A percentile compares a stretch with the other conserved stretches of the same genome.
These are phyloP conservation scores for Megalops atlanticus DNA, from an alignment of 2,113 vertebrate genomes.

Conservation along the genomic window DNA sequence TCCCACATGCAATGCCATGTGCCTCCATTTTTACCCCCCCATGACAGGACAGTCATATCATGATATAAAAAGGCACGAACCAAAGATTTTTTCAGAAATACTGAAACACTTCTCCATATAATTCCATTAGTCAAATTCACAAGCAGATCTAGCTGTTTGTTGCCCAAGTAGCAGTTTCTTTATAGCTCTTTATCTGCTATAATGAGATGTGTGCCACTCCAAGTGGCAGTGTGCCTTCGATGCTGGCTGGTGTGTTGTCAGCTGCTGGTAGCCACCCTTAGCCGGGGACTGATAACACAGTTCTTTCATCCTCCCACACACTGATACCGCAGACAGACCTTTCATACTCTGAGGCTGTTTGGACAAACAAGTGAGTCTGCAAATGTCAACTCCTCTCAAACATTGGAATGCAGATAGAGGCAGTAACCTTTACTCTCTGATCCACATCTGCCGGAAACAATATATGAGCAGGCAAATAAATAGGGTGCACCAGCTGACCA, in stretches of 20 bases:
- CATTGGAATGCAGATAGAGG: neutral
- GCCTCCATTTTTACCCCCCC: too few relatives aligned
- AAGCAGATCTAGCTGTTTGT: too few relatives aligned
- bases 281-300: neutral
- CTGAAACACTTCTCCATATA: too few relatives aligned
- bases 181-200: neutral
- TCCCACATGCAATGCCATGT: too few relatives aligned
- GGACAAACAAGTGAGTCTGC: slow-evolving; percentile 8
- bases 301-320: slow-evolving; percentile 30
- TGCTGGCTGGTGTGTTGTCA: neutral
- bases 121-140: too few relatives aligned
- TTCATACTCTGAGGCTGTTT: neutral
- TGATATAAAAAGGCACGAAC: too few relatives aligned
- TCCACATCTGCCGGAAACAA: neutral
- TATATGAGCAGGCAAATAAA: slow-evolving; percentile 8
- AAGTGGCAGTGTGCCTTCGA: neutral
- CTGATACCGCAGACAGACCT: neutral
- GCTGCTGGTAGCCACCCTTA: neutral
- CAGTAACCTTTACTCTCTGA: slow-evolving; percentile 16
- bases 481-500: neutral
- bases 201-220: neutral
- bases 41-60: too few relatives aligned
- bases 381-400: slow-evolving; percentile 5
- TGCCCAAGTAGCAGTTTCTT: too few relatives aligned
- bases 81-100: too few relatives aligned